Evolutionary conservation across 1,140 invertebrate genomes (phyloP), one percentile per base, ranked within the genome.

Genomic region (Scaptomyza graminum): DNA sequence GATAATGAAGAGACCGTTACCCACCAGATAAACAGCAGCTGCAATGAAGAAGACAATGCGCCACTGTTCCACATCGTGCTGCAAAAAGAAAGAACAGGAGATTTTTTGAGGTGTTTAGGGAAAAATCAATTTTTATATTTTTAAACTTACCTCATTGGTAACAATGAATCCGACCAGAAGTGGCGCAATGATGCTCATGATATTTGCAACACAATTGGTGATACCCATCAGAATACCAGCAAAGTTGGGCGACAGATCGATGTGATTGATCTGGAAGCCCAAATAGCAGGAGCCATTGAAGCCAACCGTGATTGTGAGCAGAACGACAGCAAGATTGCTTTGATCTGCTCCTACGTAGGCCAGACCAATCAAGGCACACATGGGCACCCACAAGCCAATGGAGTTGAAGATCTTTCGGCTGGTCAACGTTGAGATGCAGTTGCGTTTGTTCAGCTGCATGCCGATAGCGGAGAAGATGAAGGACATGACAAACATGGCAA

Each of bases 171-270:
- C 94, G 8, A 94, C 94, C 1, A 94, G 90, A 1, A 95, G 91
- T 0, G 96, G 96, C n/a, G 95, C 95, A 46, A 96, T 91, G 57
- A 96, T 96, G 25, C 95, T 95, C 70, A 95, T 94, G 5, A 95
- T 91, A 70, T 96, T 97, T 1, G 95, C 94, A 46, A 94, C 93
- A 49, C 95, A 95, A 91, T 97, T 97, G 50, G 95, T 96, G 46
- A 97, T 93, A 43, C 96, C 91, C 91, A 92, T 92, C 13, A 97
- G 84, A 1, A 95, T 94, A 22, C 96, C 96, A 1, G 95, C 94
- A 84, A 95, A 96, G 82, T 96, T 96, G 0, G 96, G 96, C 6
- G 95, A 94, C 70, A 97, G 93, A 91, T 96, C 96, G 63, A 96
- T 94, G 57, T 95, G 95, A 78, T 95, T 95, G 25, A 95, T 93